Evolutionary conservation across 2,797 vertebrate species (phyloP).

Genomic region (Xiphophorus birchmanni): DNA sequence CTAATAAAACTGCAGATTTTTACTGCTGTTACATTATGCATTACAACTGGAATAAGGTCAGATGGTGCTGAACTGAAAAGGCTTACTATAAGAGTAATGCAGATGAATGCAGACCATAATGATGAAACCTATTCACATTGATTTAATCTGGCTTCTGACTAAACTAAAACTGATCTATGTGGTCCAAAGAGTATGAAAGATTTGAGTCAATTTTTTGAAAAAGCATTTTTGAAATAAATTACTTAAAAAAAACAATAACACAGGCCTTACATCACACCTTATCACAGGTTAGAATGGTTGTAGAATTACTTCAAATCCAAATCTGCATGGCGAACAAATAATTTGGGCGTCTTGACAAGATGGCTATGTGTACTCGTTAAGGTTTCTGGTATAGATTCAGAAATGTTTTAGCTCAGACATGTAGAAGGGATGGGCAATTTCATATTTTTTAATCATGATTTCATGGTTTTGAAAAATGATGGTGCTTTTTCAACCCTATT

Average conservation of each 20-base stretch:
- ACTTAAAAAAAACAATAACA: background rate
- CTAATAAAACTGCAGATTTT: background rate
- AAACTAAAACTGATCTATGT: background rate
- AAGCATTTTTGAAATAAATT: background rate
- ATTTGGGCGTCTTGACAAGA: too few species aligned
- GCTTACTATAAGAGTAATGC: background rate
- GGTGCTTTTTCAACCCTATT: too few species aligned
- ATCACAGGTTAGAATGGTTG: background rate
- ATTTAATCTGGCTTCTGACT: background rate
- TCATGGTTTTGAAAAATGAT: too few species aligned
- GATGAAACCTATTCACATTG: background rate
- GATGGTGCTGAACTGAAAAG: background rate
- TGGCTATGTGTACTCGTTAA: too few species aligned
- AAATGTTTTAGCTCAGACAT: too few species aligned
- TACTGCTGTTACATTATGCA: background rate
- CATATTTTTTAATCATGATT: too few species aligned
- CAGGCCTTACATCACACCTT: background rate
- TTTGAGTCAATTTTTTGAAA: background rate
- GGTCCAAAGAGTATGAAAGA: background rate
- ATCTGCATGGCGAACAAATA: too few species aligned
- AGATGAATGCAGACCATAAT: background rate
- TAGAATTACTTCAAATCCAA: too few species aligned
- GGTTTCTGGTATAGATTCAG: too few species aligned
- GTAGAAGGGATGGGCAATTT: too few species aligned
- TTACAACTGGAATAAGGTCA: background rate